A percentile compares a stretch with the other conserved stretches of the same genome.
These are phyloP conservation scores for Trachymyrmex cornetzi DNA, from an alignment of 1,140 invertebrate genomes.

Conservation along the genomic window DNA sequence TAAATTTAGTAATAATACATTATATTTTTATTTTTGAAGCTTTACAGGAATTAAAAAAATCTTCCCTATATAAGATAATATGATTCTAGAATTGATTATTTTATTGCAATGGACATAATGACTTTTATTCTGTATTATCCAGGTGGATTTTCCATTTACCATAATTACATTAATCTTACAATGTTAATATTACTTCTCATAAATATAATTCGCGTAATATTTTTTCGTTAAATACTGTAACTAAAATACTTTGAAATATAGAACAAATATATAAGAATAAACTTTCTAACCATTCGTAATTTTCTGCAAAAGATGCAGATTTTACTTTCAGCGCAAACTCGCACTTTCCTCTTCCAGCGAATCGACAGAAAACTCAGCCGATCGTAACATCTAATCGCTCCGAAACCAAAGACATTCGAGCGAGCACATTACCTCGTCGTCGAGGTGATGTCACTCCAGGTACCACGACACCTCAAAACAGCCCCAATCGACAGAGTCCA, in stretches of 20 bases:
- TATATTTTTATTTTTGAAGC: background rate
- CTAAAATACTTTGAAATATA: conserved; percentile 11
- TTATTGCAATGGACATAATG: background rate
- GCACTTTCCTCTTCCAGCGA: conserved; percentile 68
- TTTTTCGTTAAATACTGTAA: background rate
- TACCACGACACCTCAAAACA: conserved; percentile 76
- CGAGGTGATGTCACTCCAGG: conserved; percentile 78
- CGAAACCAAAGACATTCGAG: conserved; percentile 79
- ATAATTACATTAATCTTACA: background rate
- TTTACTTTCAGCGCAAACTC: conserved; percentile 49
- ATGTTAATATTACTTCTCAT: background rate
- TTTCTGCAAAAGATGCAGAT: conserved; percentile 53
- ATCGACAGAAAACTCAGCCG: conserved; percentile 77
- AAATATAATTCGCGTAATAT: background rate
- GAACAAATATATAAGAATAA: background rate
- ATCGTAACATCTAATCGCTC: conserved; percentile 70
- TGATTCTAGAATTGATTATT: background rate
- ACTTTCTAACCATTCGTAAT: background rate
- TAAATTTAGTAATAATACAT: conserved; percentile 1
- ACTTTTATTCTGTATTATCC: background rate
- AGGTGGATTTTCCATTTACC: background rate
- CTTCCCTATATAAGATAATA: background rate
- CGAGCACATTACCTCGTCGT: conserved; percentile 82
- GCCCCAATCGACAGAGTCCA: conserved; percentile 80
- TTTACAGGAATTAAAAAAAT: background rate